A percentile compares a stretch with the other conserved stretches of the same genome.
These are phyloP conservation scores for Danio kyathit DNA, from an alignment of 2,797 vertebrate genomes.

Conservation along the genomic window DNA sequence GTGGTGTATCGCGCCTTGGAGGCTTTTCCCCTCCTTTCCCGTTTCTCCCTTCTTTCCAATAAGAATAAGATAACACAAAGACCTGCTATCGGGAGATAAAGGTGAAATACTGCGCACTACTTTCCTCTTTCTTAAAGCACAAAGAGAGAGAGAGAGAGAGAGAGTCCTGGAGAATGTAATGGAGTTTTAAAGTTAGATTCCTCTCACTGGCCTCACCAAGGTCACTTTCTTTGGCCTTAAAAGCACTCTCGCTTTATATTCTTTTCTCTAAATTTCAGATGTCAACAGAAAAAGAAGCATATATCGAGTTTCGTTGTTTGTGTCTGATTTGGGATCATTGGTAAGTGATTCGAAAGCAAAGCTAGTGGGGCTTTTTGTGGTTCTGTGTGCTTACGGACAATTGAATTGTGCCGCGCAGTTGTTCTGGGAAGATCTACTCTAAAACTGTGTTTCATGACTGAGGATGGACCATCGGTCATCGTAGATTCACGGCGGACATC, in stretches of 20 bases:
- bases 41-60: conserved; percentile 64
- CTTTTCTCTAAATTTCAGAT: conserved; percentile 58
- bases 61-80: conserved; percentile 83
- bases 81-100: conserved; percentile 84
- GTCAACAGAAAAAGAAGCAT: conserved; percentile 56
- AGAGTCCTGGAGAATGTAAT: conserved; percentile 67
- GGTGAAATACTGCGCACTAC: conserved; percentile 79
- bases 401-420: conserved; percentile 66
- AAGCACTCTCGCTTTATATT: conserved; percentile 60
- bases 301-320: conserved; percentile 65
- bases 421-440: conserved; percentile 70
- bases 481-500: conserved; percentile 63
- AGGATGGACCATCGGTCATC: conserved; percentile 66
- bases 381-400: conserved; percentile 65
- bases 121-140: conserved; percentile 70
- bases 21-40: conserved; percentile 62
- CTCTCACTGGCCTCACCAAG: conserved; percentile 71
- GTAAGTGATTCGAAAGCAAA: conserved; percentile 66
- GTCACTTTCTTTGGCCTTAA: conserved; percentile 73
- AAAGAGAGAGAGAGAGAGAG: conserved; percentile 56
- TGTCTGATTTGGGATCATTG: conserved; percentile 69
- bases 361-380: conserved; percentile 66
- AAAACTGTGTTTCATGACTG: conserved; percentile 66
- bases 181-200: conserved; percentile 78
- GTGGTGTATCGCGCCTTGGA: conserved; percentile 72